Conservation (phyloP, 1,140 invertebrate species). For the Achroia grisella region DNA sequence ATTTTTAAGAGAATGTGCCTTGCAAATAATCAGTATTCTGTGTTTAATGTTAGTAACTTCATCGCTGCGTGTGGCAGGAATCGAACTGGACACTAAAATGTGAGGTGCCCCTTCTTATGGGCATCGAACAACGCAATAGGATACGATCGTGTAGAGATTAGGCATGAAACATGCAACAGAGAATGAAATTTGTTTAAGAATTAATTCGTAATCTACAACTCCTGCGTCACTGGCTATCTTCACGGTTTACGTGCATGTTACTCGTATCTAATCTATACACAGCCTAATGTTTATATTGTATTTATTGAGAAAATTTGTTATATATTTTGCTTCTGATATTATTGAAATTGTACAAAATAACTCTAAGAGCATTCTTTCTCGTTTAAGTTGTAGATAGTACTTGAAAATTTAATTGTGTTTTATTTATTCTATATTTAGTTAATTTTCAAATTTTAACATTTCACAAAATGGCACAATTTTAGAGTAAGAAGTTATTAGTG, state of each 20-base stretch:
- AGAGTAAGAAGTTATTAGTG: slow-evolving; percentile 61
- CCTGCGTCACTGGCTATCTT: not conserved
- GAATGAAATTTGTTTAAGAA: slow-evolving; percentile 1
- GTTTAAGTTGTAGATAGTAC: slow-evolving; percentile 49
- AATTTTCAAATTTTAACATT: slow-evolving; percentile 28
- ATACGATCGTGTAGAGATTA: slow-evolving; percentile 19
- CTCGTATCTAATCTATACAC: slow-evolving; percentile 17
- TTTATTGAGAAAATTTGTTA: slow-evolving; percentile 34
- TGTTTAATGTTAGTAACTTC: slow-evolving; percentile 68
- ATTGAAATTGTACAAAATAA: slow-evolving; percentile 59
- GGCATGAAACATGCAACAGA: slow-evolving; percentile 12
- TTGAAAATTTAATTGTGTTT: slow-evolving; percentile 16
- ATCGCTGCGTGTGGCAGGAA: slow-evolving; percentile 39
- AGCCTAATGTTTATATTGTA: slow-evolving; percentile 23
- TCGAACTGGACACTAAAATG: slow-evolving; percentile 7
- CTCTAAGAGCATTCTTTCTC: slow-evolving; percentile 37
- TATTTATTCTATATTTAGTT: slow-evolving; percentile 18
- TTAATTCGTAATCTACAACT: not conserved
- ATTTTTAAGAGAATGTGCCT: slow-evolving; percentile 72
- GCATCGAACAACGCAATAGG: slow-evolving; percentile 13
- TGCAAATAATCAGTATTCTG: slow-evolving; percentile 72
- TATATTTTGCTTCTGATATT: slow-evolving; percentile 30
- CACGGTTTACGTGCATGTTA: not conserved
- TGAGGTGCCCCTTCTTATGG: not conserved
- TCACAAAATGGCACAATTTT: slow-evolving; percentile 62